A percentile compares a stretch with the other conserved stretches of the same genome.
Conservation (phyloP, 1,140 invertebrate species). For the Trissolcus basalis region DNA sequence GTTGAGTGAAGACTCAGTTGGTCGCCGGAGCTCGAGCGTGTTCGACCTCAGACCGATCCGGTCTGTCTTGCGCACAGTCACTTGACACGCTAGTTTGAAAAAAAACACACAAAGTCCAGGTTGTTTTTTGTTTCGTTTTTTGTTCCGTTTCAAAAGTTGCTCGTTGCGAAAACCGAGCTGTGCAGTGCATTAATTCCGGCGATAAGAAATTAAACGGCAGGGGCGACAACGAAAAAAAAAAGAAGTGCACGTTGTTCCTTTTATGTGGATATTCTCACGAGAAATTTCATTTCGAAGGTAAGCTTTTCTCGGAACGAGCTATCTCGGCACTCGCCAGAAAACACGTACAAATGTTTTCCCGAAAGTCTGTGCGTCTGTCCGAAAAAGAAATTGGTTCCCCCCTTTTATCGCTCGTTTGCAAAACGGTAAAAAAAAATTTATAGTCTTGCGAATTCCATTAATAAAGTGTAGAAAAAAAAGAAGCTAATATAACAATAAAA, state of each 20-base stretch:
- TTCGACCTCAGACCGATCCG: background rate
- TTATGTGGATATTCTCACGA: conserved; percentile 48
- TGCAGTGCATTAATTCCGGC: conserved; percentile 6
- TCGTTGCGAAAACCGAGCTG: conserved; percentile 2
- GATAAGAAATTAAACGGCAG: conserved; percentile 9
- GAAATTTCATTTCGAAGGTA: conserved; percentile 48
- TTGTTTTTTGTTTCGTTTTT: background rate
- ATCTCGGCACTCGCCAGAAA: conserved; percentile 34
- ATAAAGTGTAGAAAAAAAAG: no score
- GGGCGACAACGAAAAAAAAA: conserved; percentile 11
- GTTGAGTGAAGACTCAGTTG: conserved; percentile 56
- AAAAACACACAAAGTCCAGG: background rate
- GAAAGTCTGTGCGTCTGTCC: conserved; percentile 27
- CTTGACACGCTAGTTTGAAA: background rate
- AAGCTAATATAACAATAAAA: no score
- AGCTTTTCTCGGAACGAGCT: conserved; percentile 41
- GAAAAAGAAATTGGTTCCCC: conserved; percentile 21
- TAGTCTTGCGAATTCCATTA: background rate
- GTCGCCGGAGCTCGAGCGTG: conserved; percentile 28
- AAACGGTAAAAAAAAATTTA: background rate
- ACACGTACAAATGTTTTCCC: conserved; percentile 45
- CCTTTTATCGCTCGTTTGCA: background rate
- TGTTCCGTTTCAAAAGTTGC: background rate
- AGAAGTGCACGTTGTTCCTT: conserved; percentile 35
- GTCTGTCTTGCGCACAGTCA: background rate